These are phyloP conservation scores for Eulithis prunata DNA, from an alignment of 2,888 invertebrate species.

Conservation along the genomic window DNA sequence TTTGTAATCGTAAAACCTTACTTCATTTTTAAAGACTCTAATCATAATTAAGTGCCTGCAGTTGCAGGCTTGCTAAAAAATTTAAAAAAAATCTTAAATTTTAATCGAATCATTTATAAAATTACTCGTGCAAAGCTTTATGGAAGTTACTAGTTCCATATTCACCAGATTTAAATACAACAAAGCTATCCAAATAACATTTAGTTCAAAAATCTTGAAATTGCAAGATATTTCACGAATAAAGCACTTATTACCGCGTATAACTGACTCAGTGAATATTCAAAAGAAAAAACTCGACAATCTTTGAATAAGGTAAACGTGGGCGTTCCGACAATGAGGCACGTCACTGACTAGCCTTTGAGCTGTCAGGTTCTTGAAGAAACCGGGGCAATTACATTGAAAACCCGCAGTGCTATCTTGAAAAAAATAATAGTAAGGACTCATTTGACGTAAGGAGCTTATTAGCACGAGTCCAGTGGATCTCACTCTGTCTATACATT, in stretches of 20 bases:
- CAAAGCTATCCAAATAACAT: neutral
- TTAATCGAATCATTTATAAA: too few species aligned
- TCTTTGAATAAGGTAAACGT: slow-evolving; percentile 81
- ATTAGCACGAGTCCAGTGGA: slow-evolving; percentile 71
- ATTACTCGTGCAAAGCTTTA: too few species aligned
- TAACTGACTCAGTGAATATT: slow-evolving; percentile 63
- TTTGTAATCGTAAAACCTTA: too few species aligned
- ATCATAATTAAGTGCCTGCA: too few species aligned
- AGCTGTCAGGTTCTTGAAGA: slow-evolving; percentile 81
- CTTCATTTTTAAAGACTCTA: too few species aligned
- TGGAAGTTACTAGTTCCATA: too few species aligned
- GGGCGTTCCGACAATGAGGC: slow-evolving; percentile 81
- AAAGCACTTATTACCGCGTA: slow-evolving; percentile 50
- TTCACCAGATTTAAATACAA: slow-evolving; percentile 8
- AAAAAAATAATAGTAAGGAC: slow-evolving; percentile 76
- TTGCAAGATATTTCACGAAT: slow-evolving; percentile 42
- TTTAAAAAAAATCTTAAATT: too few species aligned
- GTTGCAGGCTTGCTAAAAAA: too few species aligned
- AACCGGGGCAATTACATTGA: slow-evolving; percentile 84
- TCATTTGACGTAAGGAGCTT: slow-evolving; percentile 75
- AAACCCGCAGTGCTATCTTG: slow-evolving; percentile 80
- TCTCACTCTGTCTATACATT: slow-evolving; percentile 49
- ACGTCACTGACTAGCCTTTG: slow-evolving; percentile 80
- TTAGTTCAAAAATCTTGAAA: neutral
- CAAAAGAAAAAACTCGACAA: slow-evolving; percentile 70